Conservation (phyloP, 2,888 invertebrate species). For the Xestia c-nigrum region DNA sequence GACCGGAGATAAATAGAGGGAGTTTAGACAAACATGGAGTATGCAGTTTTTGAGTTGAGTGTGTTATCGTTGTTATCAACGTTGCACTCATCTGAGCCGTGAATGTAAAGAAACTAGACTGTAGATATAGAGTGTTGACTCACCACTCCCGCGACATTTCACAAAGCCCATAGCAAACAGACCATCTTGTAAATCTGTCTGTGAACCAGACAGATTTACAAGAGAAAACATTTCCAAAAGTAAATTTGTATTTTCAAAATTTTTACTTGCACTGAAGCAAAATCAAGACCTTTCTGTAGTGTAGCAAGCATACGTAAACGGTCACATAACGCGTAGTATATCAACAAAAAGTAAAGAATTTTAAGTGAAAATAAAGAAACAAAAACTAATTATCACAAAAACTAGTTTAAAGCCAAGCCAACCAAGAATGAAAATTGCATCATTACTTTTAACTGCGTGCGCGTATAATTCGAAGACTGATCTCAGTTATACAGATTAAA, state of each 20-base stretch:
- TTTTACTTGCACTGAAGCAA: not conserved
- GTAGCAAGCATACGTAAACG: too few species aligned
- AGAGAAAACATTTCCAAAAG: constrained; percentile 7
- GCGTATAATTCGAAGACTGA: constrained; percentile 27
- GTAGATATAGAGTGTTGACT: constrained; percentile 35
- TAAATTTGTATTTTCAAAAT: not conserved
- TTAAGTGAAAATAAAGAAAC: constrained; percentile 8
- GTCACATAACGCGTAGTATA: not conserved
- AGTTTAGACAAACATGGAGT: not conserved
- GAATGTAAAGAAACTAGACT: constrained; percentile 27
- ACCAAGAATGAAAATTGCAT: constrained; percentile 49
- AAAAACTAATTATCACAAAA: constrained; percentile 16
- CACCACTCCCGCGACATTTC: constrained; percentile 48
- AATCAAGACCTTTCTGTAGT: not conserved
- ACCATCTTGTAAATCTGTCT: constrained; percentile 19
- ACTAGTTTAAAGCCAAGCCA: constrained; percentile 20
- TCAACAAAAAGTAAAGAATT: not conserved
- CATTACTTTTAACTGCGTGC: constrained; percentile 40
- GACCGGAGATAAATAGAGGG: not conserved
- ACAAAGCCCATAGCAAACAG: constrained; percentile 47
- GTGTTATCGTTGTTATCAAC: constrained; percentile 11
- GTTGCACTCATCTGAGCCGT: constrained; percentile 10
- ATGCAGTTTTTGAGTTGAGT: not conserved
- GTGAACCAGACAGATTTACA: constrained; percentile 30
- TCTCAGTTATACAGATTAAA: constrained; percentile 57